Conservation (phyloP, 2,797 vertebrate genomes). For the Chromobotia macracanthus region DNA sequence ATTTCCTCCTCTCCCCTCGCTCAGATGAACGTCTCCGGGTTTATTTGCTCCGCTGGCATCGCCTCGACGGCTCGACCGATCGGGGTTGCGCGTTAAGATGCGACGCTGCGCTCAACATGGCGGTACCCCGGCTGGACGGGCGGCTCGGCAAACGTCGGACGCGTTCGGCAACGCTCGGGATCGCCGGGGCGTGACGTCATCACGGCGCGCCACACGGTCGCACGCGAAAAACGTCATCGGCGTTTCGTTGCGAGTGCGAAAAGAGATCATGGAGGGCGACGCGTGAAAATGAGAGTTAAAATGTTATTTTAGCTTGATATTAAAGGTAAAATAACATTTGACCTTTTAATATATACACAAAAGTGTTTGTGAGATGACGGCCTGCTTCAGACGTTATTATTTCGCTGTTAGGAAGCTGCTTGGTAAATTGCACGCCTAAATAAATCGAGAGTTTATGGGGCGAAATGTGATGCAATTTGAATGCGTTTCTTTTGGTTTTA, state of each 20-base stretch:
- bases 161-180: conserved; percentile 81
- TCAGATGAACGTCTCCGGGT: conserved; percentile 80
- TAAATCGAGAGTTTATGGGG: not conserved
- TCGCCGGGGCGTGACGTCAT: conserved; percentile 53
- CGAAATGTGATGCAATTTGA: too few relatives aligned
- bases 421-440: not conserved
- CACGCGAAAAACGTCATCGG: conserved; percentile 6
- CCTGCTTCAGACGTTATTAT: not conserved
- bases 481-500: not conserved
- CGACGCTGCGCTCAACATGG: conserved; percentile 94
- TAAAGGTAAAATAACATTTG: too few relatives aligned
- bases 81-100: conserved; percentile 76
- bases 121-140: conserved; percentile 92
- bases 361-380: not conserved
- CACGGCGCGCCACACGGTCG: conserved; percentile 63
- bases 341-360: too few relatives aligned
- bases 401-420: not conserved
- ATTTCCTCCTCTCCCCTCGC: conserved; percentile 68
- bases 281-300: too few relatives aligned
- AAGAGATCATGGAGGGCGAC: too few relatives aligned
- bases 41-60: conserved; percentile 78
- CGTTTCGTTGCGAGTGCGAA: not conserved
- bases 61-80: conserved; percentile 68
- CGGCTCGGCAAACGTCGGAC: conserved; percentile 84
- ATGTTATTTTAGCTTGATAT: too few relatives aligned